A percentile compares a stretch with the other conserved stretches of the same genome.
phyloP scores from a whole-genome alignment of 2,888 invertebrate species.

The Timandra comae region DNA sequence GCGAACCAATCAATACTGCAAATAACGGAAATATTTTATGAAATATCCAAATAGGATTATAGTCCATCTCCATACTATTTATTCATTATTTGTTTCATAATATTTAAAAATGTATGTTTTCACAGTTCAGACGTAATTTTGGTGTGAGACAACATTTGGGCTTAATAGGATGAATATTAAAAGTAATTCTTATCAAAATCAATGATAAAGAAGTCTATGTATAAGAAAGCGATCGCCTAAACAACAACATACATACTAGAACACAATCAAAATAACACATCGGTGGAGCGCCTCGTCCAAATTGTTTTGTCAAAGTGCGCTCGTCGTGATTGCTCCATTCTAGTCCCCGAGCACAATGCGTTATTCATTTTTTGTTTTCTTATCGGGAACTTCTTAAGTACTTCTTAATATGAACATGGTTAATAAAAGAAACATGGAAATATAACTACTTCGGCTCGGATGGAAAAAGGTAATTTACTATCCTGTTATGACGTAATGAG shows the following conservation, averaged over 20 bases:
- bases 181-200: no score
- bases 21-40: slow-evolving; percentile 69
- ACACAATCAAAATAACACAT: slow-evolving; percentile 71
- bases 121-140: no score
- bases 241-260: slow-evolving; percentile 57
- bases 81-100: no score
- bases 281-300: slow-evolving; percentile 56
- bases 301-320: slow-evolving; percentile 72
- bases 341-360: slow-evolving; percentile 43
- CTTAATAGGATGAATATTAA: no score
- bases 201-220: no score
- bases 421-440: no score
- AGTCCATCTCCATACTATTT: no score
- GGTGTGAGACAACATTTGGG: no score
- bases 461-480: no score
- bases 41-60: slow-evolving; percentile 58
- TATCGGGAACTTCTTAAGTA: slow-evolving; percentile 23
- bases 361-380: slow-evolving; percentile 44
- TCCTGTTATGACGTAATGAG: no score
- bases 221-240: slow-evolving; percentile 49
- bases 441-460: no score
- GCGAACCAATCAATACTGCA: slow-evolving; percentile 73
- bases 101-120: no score
- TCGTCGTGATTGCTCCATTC: slow-evolving; percentile 70
- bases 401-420: not conserved